Evolutionary conservation across 2,113 vertebrate species (phyloP).

Genomic region (Eptatretus burgeri): DNA sequence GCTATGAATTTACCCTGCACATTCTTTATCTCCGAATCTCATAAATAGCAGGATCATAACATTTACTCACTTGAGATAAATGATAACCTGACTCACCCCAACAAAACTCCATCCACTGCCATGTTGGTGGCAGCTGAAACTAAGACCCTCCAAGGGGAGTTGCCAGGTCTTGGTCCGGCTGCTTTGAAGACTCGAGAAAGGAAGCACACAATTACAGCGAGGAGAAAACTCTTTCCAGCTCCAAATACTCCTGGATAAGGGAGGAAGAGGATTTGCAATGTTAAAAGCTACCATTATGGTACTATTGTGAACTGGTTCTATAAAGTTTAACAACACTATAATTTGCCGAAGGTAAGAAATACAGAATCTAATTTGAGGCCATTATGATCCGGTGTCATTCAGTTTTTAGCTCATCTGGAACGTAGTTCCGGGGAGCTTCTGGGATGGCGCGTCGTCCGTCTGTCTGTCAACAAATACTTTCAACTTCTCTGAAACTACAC

Average conservation of each 20-base stretch:
- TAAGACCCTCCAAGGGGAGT: conserved; percentile 24
- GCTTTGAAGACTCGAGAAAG: conserved; percentile 25
- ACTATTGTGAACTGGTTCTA: too few species aligned
- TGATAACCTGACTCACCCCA: conserved; percentile 14
- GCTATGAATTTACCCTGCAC: neutral
- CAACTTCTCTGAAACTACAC: too few species aligned
- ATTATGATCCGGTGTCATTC: too few species aligned
- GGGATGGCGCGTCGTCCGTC: too few species aligned
- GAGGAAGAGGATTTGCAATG: too few species aligned
- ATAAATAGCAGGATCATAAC: neutral
- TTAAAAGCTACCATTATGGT: too few species aligned
- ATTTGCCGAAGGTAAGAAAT: too few species aligned
- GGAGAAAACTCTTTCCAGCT: conserved; percentile 35
- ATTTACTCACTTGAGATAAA: neutral
- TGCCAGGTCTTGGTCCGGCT: conserved; percentile 13
- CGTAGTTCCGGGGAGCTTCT: too few species aligned
- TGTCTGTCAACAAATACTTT: too few species aligned
- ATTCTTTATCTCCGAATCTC: neutral
- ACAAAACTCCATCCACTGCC: conserved; percentile 29
- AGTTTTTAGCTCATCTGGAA: too few species aligned
- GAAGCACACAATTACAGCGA: conserved; percentile 28
- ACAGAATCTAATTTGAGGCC: too few species aligned
- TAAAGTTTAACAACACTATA: too few species aligned
- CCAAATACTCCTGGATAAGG: conserved; percentile 26
- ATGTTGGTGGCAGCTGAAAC: conserved; percentile 32